phyloP scores from a whole-genome alignment of 2,113 vertebrate species.

The Dicaeum eximium region DNA sequence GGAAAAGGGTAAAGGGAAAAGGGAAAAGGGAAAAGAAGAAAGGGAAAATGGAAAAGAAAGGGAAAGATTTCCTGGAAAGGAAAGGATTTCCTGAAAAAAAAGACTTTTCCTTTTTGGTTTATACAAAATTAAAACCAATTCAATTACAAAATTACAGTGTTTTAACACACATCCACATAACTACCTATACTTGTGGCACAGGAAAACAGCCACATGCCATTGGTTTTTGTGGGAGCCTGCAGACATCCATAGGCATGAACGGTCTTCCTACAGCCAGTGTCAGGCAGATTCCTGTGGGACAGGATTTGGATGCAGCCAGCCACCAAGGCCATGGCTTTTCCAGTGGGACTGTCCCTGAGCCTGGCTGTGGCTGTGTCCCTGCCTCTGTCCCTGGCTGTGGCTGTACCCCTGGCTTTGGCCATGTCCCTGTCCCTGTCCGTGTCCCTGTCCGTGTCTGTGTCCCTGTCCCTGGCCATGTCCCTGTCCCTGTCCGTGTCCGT shows the following conservation, averaged over 20 bases:
- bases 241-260: rapidly evolving
- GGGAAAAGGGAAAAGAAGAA: too few species aligned
- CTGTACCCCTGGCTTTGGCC: neutral
- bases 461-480: neutral
- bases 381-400: neutral
- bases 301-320: neutral
- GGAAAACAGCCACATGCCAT: rapidly evolving
- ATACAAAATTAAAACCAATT: neutral
- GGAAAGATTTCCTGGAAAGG: too few species aligned
- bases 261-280: too few species aligned
- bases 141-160: neutral
- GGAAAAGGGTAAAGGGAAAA: too few species aligned
- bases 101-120: rapidly evolving
- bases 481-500: too few species aligned
- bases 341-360: neutral
- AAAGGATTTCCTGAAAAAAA: neutral
- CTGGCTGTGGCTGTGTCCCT: too few species aligned
- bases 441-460: neutral
- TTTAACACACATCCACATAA: neutral
- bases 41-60: rapidly evolving
- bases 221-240: neutral
- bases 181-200: neutral
- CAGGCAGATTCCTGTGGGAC: neutral
- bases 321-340: neutral
- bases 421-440: neutral